Percentiles rank a stretch among this genome's conserved stretches.
phyloP scores from a whole-genome alignment of 2,888 invertebrate species.

The Crematogaster levior region DNA sequence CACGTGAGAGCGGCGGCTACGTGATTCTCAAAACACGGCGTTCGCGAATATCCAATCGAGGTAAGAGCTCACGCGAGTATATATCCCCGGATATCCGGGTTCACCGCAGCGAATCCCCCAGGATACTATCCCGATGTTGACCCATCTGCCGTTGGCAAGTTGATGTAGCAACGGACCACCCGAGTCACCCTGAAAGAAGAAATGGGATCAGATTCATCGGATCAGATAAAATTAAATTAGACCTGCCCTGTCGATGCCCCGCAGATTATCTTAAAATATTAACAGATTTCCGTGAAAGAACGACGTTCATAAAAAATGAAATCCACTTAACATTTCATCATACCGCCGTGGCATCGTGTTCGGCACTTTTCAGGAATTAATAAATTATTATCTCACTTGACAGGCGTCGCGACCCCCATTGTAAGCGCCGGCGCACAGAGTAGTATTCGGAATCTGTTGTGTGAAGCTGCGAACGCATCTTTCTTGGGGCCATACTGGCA shows the following conservation, averaged over 20 bases:
- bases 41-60: slow-evolving; percentile 90
- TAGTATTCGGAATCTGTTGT: slow-evolving; percentile 89
- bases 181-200: slow-evolving; percentile 90
- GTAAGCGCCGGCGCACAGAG: slow-evolving; percentile 92
- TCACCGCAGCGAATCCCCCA: slow-evolving; percentile 95
- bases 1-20: neutral
- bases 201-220: neutral
- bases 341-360: neutral
- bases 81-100: slow-evolving; percentile 92
- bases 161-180: slow-evolving; percentile 94
- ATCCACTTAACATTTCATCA: slow-evolving; percentile 9
- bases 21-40: slow-evolving; percentile 85
- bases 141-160: slow-evolving; percentile 91
- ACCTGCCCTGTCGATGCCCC: neutral
- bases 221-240: neutral
- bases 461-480: slow-evolving; percentile 89
- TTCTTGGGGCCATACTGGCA: slow-evolving; percentile 92
- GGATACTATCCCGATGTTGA: slow-evolving; percentile 92
- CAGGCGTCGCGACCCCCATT: slow-evolving; percentile 94
- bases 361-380: neutral
- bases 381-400: slow-evolving; percentile 87
- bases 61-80: slow-evolving; percentile 91
- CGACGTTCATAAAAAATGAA: neutral
- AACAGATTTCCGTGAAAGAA: neutral
- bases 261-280: slow-evolving; percentile 12